Base-by-base conservation (phyloP, 2,113 vertebrate species). In the Catharus bicknelli region DNA sequence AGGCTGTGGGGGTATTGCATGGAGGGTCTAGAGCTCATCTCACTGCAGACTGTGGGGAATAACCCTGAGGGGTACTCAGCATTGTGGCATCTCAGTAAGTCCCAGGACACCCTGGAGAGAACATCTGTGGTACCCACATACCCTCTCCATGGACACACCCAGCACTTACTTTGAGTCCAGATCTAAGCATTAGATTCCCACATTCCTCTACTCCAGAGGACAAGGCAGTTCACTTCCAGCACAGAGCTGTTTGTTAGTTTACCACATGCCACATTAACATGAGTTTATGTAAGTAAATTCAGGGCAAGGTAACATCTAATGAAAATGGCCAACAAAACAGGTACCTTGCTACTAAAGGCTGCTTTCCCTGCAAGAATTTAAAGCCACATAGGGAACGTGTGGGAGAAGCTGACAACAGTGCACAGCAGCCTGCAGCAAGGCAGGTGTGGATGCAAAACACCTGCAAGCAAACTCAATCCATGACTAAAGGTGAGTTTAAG, bases 41-140 rank as follows among this genome's bases (percentile, higher is more conserved):
- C 51, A 13, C 17, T 26, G 22, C 0, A 19, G 25, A 42, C 38
- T 54, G 30, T 0, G 0, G 9, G 13, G 27, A 40, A 10, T 14
- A 59, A 72, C 23, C 29, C 45, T 13, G 21, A 36, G 30, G 22
- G 30, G 73, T 45, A 74, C 23, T 32, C 68, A 32, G 3, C 17
- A 18, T 8, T n/a, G 14, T 73, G 27, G 3, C 13, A 17, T 7
- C 48, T 43, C 83, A 90, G 34, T 26, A 89, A 40, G 18, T 54
- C 69, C 11, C 25, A 81, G 30, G 30, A 66, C 32, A 78, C 22
- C 10, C 19, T 8, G 42, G 8, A 50, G 51, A 81, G 38, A 58
- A 57, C 36, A 40, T 3, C n/a, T 19, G 19, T 27, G 32, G 59
- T 14, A 66, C 9, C 55, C 74, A 70, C n/a, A 81, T 8, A 5